phyloP scores from a whole-genome alignment of 2,113 vertebrate genomes.

The Rattus rattus region DNA sequence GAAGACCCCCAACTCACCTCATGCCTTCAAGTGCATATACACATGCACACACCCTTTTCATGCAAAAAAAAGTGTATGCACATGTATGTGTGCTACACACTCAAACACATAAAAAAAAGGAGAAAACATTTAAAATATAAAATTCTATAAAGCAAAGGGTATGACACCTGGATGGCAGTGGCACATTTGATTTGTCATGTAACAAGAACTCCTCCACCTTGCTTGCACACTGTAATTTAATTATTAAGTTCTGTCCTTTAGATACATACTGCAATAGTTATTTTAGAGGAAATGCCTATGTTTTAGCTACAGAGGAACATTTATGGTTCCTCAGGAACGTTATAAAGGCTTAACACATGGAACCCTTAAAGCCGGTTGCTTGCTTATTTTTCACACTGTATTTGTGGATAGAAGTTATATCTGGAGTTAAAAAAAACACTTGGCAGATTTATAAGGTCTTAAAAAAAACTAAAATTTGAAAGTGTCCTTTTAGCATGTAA shows the following conservation, averaged over 20 bases:
- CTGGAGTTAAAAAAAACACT: slow-evolving; percentile 41
- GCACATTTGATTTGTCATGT: neutral
- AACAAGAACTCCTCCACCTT: neutral
- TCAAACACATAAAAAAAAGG: neutral
- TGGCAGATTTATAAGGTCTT: slow-evolving; percentile 14
- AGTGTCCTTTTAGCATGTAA: slow-evolving; percentile 54
- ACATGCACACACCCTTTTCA: neutral
- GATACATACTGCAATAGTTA: neutral
- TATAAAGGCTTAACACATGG: slow-evolving; percentile 1
- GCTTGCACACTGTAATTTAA: slow-evolving; percentile 34
- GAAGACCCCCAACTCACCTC: neutral
- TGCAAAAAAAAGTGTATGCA: no score
- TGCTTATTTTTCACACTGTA: slow-evolving; percentile 56
- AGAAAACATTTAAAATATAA: neutral
- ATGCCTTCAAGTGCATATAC: neutral
- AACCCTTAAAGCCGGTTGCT: neutral
- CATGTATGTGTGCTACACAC: no score
- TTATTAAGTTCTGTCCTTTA: slow-evolving; percentile 1
- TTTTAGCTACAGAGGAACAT: neutral
- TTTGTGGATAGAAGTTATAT: slow-evolving; percentile 49
- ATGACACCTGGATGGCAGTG: neutral
- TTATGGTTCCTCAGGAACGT: neutral
- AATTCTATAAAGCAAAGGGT: neutral
- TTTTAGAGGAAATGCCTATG: neutral
- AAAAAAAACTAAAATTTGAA: slow-evolving; percentile 35